Percentiles rank a stretch among this genome's conserved stretches.
Evolutionary conservation across 2,888 invertebrate genomes (phyloP).

Genomic region (Glaucopsyche alexis): DNA sequence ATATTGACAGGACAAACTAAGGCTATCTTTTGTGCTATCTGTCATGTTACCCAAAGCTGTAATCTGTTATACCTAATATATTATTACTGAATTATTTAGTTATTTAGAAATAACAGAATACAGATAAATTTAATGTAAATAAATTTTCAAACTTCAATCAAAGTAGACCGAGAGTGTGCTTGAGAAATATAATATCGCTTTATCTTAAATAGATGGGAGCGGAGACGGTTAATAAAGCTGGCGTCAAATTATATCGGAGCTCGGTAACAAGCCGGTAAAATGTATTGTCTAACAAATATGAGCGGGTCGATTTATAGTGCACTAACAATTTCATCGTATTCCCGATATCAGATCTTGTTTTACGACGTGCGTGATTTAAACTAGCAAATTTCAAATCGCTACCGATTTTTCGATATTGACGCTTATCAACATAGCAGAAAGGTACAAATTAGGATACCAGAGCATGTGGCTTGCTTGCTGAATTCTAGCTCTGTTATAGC

Average conservation of each 20-base stretch:
- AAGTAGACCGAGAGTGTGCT: neutral
- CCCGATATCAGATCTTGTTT: constrained; percentile 41
- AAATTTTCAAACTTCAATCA: neutral
- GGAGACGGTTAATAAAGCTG: constrained; percentile 1
- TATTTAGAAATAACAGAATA: too few species aligned
- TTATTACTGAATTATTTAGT: too few species aligned
- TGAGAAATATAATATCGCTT: neutral
- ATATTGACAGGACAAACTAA: too few species aligned
- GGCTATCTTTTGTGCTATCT: too few species aligned
- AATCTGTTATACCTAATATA: too few species aligned
- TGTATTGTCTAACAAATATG: constrained; percentile 33
- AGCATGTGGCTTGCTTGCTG: neutral
- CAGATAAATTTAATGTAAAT: neutral
- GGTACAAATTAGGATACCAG: neutral
- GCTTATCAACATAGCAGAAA: neutral
- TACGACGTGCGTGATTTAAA: constrained; percentile 46
- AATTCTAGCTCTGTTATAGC: constrained; percentile 12
- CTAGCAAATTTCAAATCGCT: constrained; percentile 4
- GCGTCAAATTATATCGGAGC: constrained; percentile 8
- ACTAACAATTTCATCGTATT: constrained; percentile 39
- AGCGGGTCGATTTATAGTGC: constrained; percentile 36
- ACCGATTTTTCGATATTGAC: neutral
- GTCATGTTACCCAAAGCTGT: too few species aligned
- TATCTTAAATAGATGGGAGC: neutral
- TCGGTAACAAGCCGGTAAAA: constrained; percentile 32